Evolutionary conservation across 2,888 invertebrate genomes (phyloP), one percentile per base, ranked within the genome.

Genomic region (Drosophila buzzatii): DNA sequence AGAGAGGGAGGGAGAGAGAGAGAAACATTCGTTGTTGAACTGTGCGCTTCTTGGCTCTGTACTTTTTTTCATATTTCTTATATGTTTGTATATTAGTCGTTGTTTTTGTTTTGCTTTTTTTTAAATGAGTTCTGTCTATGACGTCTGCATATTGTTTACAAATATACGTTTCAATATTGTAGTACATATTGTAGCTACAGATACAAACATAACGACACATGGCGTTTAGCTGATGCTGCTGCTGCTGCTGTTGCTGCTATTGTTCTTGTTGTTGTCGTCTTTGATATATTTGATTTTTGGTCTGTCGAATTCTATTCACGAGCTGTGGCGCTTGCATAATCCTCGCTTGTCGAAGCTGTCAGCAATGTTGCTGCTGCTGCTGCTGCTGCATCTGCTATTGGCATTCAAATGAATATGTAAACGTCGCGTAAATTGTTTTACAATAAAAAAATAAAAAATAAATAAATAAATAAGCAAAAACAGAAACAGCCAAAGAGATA

Each of bases 131-230:
- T 85, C 80, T 71, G 71, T 80, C 76, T 84, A 84, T 86, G 89
- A 84, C 89, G 89, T 89, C 84, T 82, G 81, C 71, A 76, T 84
- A 82, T 84, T 89, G 89, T 86, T 86, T 86, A 86, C 85, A 85
- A 86, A 85, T 85, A 84, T 88, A 78, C 84, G 70, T 78, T 85
- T 88, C 84, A 67, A 63, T 23, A 49, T 10, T 62, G 58, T 57
- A 69, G 31, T 61, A 60, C 52, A 55, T 31, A 45, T 56, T 61
- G 55, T 71, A 77, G 63, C 71, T 77, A 60, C 55, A 79, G 65
- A 71, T 41, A 64, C 71, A 67, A 37, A 49, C 64, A 51, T 52
- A 74, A 62, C 80, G 77, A 81, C 85, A 89, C 79, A 88, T 84
- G 83, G 69, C 71, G 27, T 63, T 73, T 49, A 39, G 57, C 23